Evolutionary conservation across 2,888 invertebrate genomes (phyloP).

Genomic region (Gari tellinella): DNA sequence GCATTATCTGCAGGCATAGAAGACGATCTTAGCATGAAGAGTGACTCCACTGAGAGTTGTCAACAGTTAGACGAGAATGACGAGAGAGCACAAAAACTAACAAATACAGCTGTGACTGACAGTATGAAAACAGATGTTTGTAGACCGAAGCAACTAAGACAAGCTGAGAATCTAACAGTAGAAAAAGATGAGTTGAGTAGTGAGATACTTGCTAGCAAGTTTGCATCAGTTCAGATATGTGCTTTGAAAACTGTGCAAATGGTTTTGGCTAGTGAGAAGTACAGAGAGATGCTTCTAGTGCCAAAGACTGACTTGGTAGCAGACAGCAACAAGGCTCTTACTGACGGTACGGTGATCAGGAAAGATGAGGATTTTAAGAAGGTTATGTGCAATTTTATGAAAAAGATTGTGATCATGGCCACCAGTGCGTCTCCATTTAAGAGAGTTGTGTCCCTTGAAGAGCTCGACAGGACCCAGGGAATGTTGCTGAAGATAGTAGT

Average conservation of each 20-base stretch:
- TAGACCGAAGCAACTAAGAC: slow-evolving; percentile 32
- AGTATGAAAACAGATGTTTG: slow-evolving; percentile 5
- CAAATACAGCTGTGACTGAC: not conserved
- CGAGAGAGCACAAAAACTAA: not conserved
- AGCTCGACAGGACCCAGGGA: slow-evolving; percentile 82
- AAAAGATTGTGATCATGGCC: slow-evolving; percentile 80
- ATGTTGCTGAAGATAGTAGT: slow-evolving; percentile 80
- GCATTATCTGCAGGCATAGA: too few relatives aligned
- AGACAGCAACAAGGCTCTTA: slow-evolving; percentile 69
- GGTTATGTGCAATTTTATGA: slow-evolving; percentile 78
- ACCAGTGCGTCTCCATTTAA: slow-evolving; percentile 78
- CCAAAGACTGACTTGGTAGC: slow-evolving; percentile 82
- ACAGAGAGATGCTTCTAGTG: slow-evolving; percentile 87
- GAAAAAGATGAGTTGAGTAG: slow-evolving; percentile 19
- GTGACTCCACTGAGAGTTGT: too few relatives aligned
- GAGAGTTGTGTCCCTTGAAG: slow-evolving; percentile 79
- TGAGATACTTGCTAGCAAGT: slow-evolving; percentile 40
- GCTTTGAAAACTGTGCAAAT: slow-evolving; percentile 87
- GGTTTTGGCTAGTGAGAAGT: slow-evolving; percentile 86
- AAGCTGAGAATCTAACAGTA: not conserved
- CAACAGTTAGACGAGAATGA: not conserved
- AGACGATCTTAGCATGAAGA: too few relatives aligned
- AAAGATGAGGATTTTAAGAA: slow-evolving; percentile 76
- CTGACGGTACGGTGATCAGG: slow-evolving; percentile 72
- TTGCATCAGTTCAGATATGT: slow-evolving; percentile 86